Base-by-base conservation (phyloP, 2,797 vertebrate species). In the Aldrovandia affinis region DNA sequence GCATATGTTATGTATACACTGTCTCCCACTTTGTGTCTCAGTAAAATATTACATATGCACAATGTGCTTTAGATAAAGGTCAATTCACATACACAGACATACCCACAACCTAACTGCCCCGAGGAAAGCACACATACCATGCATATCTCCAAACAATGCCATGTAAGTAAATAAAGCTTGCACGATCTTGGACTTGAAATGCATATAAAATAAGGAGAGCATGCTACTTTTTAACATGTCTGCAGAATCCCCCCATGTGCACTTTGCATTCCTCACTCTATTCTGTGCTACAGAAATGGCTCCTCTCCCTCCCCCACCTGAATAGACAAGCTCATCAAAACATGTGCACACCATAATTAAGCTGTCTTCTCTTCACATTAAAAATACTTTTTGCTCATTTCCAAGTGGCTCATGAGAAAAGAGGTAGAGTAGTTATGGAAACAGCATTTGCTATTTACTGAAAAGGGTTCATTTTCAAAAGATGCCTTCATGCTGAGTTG, bases 401-500 rank as follows among this genome's bases (percentile, higher is more conserved):
- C 77, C 54, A 81, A 87, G 89, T 87, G 85, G 82, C 65, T 59
- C 75, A 77, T 77, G 44, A 70, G 83, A 88, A 78, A 89, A 68
- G 73, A 83, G 52, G 78, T 82, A 75, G 61, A 77, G 87, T 86
- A 55, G 90, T 92, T 91, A 94, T 93, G 90, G 92, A 89, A 90
- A 92, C 89, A 68, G 80, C 83, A 86, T 81, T 85, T 81, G 50
- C 68, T 30, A 87, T 85, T 44, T 86, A 61, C 12, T 77, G 52
- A 80, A 78, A 78, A 65, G 65, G 50, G 81, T 68, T 87, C 88
- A 85, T 87, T 12, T 83, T 85, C 75, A 88, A 83, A 47, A 80
- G 50, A 7, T 85, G 47, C 81, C 25, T 86, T 89, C 83, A 78
- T 89, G 88, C 85, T 83, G 39, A 10, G 0, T 0, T 83, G 81